phyloP scores from a whole-genome alignment of 2,797 vertebrate genomes.

The Arrhamphus sclerolepis region DNA sequence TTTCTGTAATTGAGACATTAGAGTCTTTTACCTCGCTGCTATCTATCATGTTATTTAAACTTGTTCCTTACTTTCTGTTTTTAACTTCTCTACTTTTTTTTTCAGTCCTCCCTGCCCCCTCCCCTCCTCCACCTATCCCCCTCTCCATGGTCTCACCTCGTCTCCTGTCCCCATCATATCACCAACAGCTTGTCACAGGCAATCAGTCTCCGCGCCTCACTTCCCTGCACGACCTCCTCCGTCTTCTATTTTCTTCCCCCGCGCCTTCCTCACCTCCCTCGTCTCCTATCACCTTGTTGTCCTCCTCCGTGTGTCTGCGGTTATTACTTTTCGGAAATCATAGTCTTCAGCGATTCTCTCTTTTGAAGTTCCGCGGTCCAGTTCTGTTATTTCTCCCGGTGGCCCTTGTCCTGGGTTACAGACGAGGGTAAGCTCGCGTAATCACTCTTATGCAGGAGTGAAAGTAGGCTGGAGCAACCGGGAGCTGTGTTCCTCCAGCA shows the following conservation, averaged over 20 bases:
- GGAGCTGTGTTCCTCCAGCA: no score
- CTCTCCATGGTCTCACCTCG: constrained; percentile 46
- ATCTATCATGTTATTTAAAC: constrained; percentile 61
- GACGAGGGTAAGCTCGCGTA: constrained; percentile 13
- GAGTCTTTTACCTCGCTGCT: constrained; percentile 59
- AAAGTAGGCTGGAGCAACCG: no score
- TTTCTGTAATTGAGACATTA: constrained; percentile 69
- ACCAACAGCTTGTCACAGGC: constrained; percentile 79
- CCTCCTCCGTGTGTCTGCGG: constrained; percentile 62
- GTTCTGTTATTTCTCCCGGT: background rate
- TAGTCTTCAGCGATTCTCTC: constrained; percentile 1
- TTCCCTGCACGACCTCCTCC: constrained; percentile 37
- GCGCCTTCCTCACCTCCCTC: constrained; percentile 58
- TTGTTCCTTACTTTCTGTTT: constrained; percentile 63
- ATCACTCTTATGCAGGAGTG: constrained; percentile 12
- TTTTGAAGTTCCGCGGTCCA: background rate
- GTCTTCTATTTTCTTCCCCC: constrained; percentile 35
- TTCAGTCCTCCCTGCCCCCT: constrained; percentile 1
- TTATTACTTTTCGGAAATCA: constrained; percentile 60
- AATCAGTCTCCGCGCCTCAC: constrained; percentile 63
- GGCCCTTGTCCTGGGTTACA: background rate
- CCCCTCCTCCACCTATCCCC: constrained; percentile 15
- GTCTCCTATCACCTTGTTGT: constrained; percentile 53
- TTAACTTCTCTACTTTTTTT: constrained; percentile 42
- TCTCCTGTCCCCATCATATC: constrained; percentile 75